These are phyloP conservation scores for Varecia variegata DNA, from an alignment of 2,797 vertebrate species.

Conservation along the genomic window DNA sequence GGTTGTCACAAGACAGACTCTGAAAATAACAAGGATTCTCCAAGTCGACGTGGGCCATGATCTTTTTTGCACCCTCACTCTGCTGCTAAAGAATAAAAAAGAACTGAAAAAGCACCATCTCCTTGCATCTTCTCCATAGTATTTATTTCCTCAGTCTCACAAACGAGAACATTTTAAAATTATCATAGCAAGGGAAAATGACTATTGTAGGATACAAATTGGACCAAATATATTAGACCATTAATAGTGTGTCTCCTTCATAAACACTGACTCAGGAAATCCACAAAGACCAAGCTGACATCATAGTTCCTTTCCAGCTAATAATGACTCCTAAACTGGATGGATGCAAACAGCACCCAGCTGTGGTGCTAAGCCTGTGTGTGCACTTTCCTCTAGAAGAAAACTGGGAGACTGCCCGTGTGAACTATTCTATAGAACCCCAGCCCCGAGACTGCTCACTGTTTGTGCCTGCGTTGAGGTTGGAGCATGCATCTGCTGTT, in stretches of 20 bases:
- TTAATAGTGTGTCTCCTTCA: conserved; percentile 76
- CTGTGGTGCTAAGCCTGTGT: not conserved
- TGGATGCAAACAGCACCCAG: not conserved
- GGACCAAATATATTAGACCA: conserved; percentile 72
- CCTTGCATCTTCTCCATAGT: not conserved
- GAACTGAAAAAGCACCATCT: not conserved
- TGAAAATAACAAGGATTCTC: not conserved
- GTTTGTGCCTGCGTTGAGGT: not conserved
- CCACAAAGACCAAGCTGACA: conserved; percentile 80
- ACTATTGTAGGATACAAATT: conserved; percentile 42
- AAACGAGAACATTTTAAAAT: not conserved
- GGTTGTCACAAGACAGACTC: not conserved
- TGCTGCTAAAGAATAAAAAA: not conserved
- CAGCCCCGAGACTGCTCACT: not conserved
- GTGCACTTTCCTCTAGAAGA: not conserved
- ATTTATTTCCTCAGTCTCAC: not conserved
- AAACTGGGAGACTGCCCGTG: not conserved
- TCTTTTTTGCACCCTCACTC: not conserved
- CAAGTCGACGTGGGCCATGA: not conserved
- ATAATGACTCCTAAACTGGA: conserved; percentile 59
- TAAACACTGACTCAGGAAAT: conserved; percentile 81
- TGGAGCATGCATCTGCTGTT: not conserved
- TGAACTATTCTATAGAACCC: not conserved
- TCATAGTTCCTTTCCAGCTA: conserved; percentile 79
- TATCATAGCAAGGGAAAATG: conserved; percentile 30